phyloP scores from a whole-genome alignment of 2,888 invertebrate species.

The Habrosyne pyritoides region DNA sequence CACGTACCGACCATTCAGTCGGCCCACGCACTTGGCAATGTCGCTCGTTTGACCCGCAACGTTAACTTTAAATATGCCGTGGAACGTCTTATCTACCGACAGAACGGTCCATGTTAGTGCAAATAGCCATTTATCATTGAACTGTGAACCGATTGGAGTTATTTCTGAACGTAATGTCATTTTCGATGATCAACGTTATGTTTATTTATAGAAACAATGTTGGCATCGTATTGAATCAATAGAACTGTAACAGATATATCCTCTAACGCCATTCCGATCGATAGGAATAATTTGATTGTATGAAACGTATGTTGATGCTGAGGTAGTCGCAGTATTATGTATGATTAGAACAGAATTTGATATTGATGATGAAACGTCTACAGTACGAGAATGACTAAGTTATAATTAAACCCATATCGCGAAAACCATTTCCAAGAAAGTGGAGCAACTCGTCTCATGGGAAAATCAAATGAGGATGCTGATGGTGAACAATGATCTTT shows the following conservation, averaged over 20 bases:
- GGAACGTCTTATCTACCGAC: conserved; percentile 22
- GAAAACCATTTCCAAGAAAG: conserved; percentile 47
- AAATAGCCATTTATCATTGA: conserved; percentile 6
- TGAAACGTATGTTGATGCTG: too few species aligned
- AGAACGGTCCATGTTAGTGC: conserved; percentile 3
- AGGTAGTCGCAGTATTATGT: too few species aligned
- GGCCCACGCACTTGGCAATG: conserved; percentile 52
- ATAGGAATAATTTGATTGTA: too few species aligned
- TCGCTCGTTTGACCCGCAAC: conserved; percentile 34
- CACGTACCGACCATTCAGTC: conserved; percentile 41
- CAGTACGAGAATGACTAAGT: background rate
- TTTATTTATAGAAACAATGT: background rate
- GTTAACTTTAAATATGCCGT: conserved; percentile 38
- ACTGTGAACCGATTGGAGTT: background rate
- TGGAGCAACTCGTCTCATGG: conserved; percentile 53
- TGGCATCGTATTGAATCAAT: background rate
- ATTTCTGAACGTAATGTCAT: background rate
- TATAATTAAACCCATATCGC: background rate
- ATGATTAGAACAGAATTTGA: too few species aligned
- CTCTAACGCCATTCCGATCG: too few species aligned
- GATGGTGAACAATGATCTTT: conserved; percentile 35
- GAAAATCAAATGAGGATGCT: conserved; percentile 53
- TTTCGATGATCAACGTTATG: background rate
- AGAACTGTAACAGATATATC: too few species aligned
- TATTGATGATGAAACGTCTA: background rate